Base-by-base conservation (phyloP, 2,113 vertebrate species). In the Plotosus lineatus region DNA sequence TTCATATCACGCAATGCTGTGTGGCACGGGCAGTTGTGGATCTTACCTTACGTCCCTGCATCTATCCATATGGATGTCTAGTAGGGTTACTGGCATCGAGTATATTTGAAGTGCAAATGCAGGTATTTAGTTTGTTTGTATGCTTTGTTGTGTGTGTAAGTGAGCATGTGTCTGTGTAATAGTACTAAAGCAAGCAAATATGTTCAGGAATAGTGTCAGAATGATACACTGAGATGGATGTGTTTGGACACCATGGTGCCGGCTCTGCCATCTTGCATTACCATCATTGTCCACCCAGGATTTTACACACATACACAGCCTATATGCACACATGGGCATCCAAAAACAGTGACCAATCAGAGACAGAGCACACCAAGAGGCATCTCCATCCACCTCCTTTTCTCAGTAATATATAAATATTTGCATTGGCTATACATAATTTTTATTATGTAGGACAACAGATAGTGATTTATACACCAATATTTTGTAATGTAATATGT, bases 191-290 rank as follows among this genome's bases (percentile, higher is more conserved):
- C 83, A 82, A 86, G 89, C 90, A 86, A 86, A 91, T 86, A 81
- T 86, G 61, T 86, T 89, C 89, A 90, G 88, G 91, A 87, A 87
- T 80, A 87, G 87, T 92, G 89, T 91, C 92, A 89, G 90, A 51
- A 40, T 92, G 94, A 93, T 91, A 89, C 87, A 84, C 88, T 26
- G 86, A 96, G 95, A 96, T 95, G 90, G 93, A 95, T 95, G 90
- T 90, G 92, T 94, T 95, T 94, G 93, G 95, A 95, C 95, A 96
- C 93, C 83, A 85, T 88, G 91, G 93, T 93, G 92, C 93, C 85
- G 88, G 92, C 91, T 78, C 90, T 92, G 95, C 93, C 95, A 94
- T 21, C 87, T 87, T 91, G 92, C 88, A 95, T 97, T 95, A 96
- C 91, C 89, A 91, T 97, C 94, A 94, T 90, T 42, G 12, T 74